phyloP scores from a whole-genome alignment of 2,888 invertebrate genomes.

The Diaphora mendica region DNA sequence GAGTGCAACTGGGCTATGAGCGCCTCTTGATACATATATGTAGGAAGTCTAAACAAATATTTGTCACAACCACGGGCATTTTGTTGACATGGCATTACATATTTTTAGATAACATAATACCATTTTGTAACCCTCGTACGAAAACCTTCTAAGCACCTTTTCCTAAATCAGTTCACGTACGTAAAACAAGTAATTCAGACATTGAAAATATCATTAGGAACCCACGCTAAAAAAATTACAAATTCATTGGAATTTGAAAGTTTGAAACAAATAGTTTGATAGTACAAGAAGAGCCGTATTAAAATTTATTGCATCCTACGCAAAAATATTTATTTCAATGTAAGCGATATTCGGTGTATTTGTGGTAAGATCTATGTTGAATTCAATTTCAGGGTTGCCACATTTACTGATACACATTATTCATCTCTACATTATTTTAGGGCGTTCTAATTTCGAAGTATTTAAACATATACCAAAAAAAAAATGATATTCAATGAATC shows the following conservation, averaged over 20 bases:
- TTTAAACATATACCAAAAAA: no score
- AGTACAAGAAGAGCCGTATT: constrained; percentile 5
- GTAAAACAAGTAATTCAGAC: background rate
- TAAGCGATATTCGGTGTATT: constrained; percentile 27
- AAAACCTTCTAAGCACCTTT: background rate
- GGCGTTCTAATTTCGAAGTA: no score
- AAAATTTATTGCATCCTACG: constrained; percentile 41
- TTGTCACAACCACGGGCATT: no score
- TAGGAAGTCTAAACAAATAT: no score
- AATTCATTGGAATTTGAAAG: constrained; percentile 15
- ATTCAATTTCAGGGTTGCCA: constrained; percentile 15
- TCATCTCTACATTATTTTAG: no score
- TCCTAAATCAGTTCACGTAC: background rate
- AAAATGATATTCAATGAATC: no score
- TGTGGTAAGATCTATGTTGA: background rate
- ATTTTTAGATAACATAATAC: no score
- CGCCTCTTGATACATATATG: no score
- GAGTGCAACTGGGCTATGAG: no score
- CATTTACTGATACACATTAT: no score
- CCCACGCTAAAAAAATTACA: background rate
- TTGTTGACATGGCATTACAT: no score
- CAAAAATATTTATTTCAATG: constrained; percentile 34
- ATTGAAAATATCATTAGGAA: background rate
- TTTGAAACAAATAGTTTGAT: constrained; percentile 25
- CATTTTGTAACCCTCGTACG: background rate